Base-by-base conservation (phyloP, 2,888 invertebrate species). In the Mimachlamys varia region DNA sequence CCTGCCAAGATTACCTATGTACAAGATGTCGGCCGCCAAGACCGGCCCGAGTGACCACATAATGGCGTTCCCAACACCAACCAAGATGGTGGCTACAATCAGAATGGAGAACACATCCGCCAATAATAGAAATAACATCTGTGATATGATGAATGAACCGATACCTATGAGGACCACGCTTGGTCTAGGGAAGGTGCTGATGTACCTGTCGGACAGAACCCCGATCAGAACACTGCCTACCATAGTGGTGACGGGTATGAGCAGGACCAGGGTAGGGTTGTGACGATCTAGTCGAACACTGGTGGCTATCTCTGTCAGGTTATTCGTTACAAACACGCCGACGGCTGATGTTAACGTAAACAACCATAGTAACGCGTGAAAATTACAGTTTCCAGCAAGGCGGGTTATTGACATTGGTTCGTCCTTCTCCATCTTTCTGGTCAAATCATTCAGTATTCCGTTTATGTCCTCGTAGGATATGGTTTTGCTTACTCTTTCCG, bases 311-410 rank as follows among this genome's bases (percentile, higher is more conserved):
- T 49, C 88, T 49, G 88, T 88, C 10, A 88, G 22, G 88, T 88
- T 88, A 38, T 88, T 88, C n/a, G 49, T 88, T 4, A 50, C 44
- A 37, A 88, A 44, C 44, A 88, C 49, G 22, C 50, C 88, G 88
- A 88, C 88, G 3, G 49, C 22, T n/a, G 88, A 12, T n/a, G 88
- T 50, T 44, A 44, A 38, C 7, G 38, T 50, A 88, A 88, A 88
- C 44, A 88, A 22, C 88, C 88, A 88, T 50, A 88, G 88, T 13
- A 49, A 88, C 38, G 50, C 88, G 4, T 88, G 88, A n/a, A 88
- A 88, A 15, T 50, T 44, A n/a, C 49, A 50, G 49, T 44, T 27
- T 37, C 3, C 50, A 27, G 50, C n/a, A 17, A 88, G 44, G 3
- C 17, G 22, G 10, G 4, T 10, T 2, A 88, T 2, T n/a, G 88